Evolutionary conservation across 2,888 invertebrate genomes (phyloP).

Genomic region (Neoscelio sp.): DNA sequence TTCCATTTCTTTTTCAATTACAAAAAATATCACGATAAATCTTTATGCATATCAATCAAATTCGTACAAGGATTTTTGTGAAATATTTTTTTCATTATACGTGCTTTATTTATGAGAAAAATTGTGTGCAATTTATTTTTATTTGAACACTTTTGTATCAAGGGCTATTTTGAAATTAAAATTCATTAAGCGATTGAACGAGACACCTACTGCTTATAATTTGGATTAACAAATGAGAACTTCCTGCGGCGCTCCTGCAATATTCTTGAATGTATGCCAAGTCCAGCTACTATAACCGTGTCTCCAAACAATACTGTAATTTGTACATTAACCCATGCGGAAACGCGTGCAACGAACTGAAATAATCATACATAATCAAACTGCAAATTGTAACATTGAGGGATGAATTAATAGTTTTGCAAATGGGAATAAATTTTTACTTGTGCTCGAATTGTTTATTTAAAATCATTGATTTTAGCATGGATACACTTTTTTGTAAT

Average conservation of each 20-base stretch:
- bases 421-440: slow-evolving; percentile 45
- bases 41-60: neutral
- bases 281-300: slow-evolving; percentile 23
- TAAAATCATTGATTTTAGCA: too few species aligned
- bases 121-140: too few species aligned
- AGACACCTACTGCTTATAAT: slow-evolving; percentile 27
- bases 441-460: slow-evolving; percentile 49
- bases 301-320: slow-evolving; percentile 55
- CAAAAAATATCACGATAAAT: neutral
- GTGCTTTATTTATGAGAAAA: too few species aligned
- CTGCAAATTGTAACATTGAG: slow-evolving; percentile 30
- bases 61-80: neutral
- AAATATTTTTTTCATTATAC: neutral
- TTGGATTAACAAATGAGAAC: slow-evolving; percentile 41
- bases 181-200: slow-evolving; percentile 22
- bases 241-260: slow-evolving; percentile 41
- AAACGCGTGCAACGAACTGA: slow-evolving; percentile 56
- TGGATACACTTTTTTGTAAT: too few species aligned
- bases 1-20: slow-evolving; percentile 7
- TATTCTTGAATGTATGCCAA: slow-evolving; percentile 54
- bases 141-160: too few species aligned
- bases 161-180: too few species aligned
- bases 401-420: slow-evolving; percentile 46
- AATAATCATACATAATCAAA: slow-evolving; percentile 35
- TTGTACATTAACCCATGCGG: slow-evolving; percentile 58